phyloP scores from a whole-genome alignment of 2,797 vertebrate species.

The Morus bassanus region DNA sequence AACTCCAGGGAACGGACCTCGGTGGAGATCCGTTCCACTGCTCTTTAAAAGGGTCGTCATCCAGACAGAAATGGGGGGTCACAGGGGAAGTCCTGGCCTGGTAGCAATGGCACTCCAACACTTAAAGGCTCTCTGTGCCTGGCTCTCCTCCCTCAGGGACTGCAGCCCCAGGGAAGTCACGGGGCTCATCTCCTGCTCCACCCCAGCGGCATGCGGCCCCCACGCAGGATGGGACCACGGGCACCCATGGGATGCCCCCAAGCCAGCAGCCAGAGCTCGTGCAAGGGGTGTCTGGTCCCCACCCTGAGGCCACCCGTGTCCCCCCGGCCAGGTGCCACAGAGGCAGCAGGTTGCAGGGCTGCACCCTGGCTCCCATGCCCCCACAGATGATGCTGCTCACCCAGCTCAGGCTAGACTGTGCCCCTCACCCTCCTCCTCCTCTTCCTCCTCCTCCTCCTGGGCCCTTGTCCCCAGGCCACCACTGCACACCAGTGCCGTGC shows the following conservation, averaged over 20 bases:
- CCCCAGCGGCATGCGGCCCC: not conserved
- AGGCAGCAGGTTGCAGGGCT: not conserved
- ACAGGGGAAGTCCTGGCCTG: slow-evolving; percentile 31
- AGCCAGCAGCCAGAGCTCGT: rapidly evolving
- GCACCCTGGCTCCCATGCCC: rapidly evolving
- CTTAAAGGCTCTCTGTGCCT: not conserved
- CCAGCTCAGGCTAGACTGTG: not conserved
- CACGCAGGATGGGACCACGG: rapidly evolving
- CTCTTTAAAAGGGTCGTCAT: slow-evolving; percentile 38
- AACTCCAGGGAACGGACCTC: slow-evolving; percentile 53
- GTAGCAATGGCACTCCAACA: not conserved
- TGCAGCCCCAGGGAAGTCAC: not conserved
- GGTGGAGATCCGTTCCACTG: slow-evolving; percentile 46
- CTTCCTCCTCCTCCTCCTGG: not conserved
- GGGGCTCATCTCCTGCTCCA: not conserved
- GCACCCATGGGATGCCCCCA: rapidly evolving
- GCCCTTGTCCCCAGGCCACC: not conserved
- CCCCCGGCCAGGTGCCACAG: rapidly evolving
- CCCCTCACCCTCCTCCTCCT: not conserved
- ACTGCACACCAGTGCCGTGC: not conserved
- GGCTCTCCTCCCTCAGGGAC: not conserved
- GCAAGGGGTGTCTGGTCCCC: not conserved
- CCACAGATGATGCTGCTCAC: not conserved
- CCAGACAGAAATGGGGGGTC: slow-evolving; percentile 22
- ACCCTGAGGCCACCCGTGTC: rapidly evolving